A percentile compares a stretch with the other conserved stretches of the same genome.
Evolutionary conservation across 2,888 invertebrate species (phyloP).

Genomic region (Drosophila emarginata): DNA sequence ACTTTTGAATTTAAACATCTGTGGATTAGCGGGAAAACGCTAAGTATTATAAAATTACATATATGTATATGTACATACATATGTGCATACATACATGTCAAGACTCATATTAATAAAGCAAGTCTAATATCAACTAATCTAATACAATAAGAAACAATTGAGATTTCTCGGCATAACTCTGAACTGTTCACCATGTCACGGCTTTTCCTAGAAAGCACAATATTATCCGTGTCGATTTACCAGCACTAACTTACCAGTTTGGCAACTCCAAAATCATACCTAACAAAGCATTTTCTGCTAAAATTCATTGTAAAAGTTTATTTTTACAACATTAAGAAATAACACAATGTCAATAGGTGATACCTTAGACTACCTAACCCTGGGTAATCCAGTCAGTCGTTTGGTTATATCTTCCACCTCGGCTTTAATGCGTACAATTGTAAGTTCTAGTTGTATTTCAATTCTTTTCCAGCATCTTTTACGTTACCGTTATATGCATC

Average conservation of each 20-base stretch:
- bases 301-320: slow-evolving; percentile 11
- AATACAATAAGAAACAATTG: too few relatives aligned
- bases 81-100: too few relatives aligned
- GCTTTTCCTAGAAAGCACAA: not conserved
- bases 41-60: too few relatives aligned
- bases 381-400: slow-evolving; percentile 80
- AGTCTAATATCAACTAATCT: too few relatives aligned
- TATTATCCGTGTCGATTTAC: not conserved
- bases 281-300: not conserved
- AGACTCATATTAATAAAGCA: too few relatives aligned
- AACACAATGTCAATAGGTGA: slow-evolving; percentile 74
- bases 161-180: too few relatives aligned
- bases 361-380: slow-evolving; percentile 74
- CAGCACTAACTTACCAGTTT: not conserved
- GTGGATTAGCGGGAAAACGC: not conserved
- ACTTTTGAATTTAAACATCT: not conserved
- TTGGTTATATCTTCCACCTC: slow-evolving; percentile 66
- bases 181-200: too few relatives aligned
- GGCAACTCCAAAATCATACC: not conserved
- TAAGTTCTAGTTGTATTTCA: slow-evolving; percentile 54
- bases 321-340: slow-evolving; percentile 1
- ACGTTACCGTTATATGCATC: not conserved
- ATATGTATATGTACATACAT: too few relatives aligned
- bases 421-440: slow-evolving; percentile 64
- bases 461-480: not conserved